Evolutionary conservation across 2,113 vertebrate genomes (phyloP), one percentile per base, ranked within the genome.

Genomic region (Cyanoramphus novaezelandiae): DNA sequence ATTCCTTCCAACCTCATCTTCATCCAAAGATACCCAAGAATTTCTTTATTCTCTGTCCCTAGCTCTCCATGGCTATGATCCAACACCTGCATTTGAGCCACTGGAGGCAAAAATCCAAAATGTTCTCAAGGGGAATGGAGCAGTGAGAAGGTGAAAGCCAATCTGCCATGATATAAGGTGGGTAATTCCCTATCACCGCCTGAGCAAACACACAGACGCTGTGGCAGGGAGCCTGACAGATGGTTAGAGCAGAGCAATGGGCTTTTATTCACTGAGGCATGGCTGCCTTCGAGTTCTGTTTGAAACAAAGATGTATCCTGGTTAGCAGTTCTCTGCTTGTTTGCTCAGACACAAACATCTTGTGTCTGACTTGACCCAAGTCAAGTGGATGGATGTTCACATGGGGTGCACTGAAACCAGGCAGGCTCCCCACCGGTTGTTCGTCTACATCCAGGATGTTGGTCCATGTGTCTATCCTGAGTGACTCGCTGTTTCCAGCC

Each of bases 171-270:
- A 69, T 78, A 86, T 63, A 89, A 88, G 77, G 70, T 79, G 65
- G 80, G 65, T 79, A 91, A 94, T 94, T 93, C 91, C 77, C 88
- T 84, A 3, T 80, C 83, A 87, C 69, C 0, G 52, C 77, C 81
- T 94, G 83, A 92, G 80, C 96, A 94, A 84, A 64, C 90, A 80
- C 92, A 82, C 82, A 88, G 88, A 25, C 74, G 23, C 59, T 1
- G 12, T 71, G 93, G 83, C 86, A 92, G 46, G 31, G 67, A 92
- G 86, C 87, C 84, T 85, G 91, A 39, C 91, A 97, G 96, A 95
- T 82, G 91, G 92, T 8, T 33, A 72, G 28, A 89, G 70, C 1
- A 8, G 62, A 91, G 86, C 70, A 31, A 4, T 8, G 65, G 57
- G 62, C 62, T 89, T 62, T 53, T 84, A 6, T 37, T 72, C 80